phyloP scores from a whole-genome alignment of 2,888 invertebrate genomes.

The Thyatira batis region DNA sequence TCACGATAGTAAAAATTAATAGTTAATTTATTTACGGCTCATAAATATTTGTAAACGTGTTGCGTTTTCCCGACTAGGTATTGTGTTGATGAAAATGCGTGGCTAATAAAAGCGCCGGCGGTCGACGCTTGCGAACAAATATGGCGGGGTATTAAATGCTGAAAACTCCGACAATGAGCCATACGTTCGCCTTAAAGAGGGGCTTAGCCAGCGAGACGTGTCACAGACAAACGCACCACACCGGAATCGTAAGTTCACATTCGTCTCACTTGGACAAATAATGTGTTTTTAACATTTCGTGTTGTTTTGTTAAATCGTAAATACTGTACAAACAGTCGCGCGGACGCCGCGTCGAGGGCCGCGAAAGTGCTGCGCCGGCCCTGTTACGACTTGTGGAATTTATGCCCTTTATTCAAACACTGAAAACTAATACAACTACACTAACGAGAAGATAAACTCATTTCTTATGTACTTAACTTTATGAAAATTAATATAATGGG shows the following conservation, averaged over 20 bases:
- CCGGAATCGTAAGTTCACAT: constrained; percentile 76
- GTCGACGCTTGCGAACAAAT: constrained; percentile 60
- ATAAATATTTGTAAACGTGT: constrained; percentile 57
- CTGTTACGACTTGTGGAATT: constrained; percentile 59
- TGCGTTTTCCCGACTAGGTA: constrained; percentile 49
- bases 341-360: constrained; percentile 30
- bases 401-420: constrained; percentile 58
- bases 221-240: constrained; percentile 73
- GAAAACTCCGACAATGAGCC: constrained; percentile 73
- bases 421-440: constrained; percentile 31
- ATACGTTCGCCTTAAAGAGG: constrained; percentile 70
- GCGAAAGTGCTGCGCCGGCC: constrained; percentile 52
- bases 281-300: constrained; percentile 82
- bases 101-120: constrained; percentile 69
- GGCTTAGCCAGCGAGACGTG: constrained; percentile 70
- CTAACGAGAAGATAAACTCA: background rate
- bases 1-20: constrained; percentile 46
- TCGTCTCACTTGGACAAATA: constrained; percentile 80
- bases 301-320: constrained; percentile 83
- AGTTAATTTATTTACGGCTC: constrained; percentile 59
- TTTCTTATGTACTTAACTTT: too few relatives aligned
- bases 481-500: too few relatives aligned
- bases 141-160: constrained; percentile 63
- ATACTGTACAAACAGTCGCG: constrained; percentile 75
- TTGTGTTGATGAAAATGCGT: constrained; percentile 51